Base-by-base conservation (phyloP, 2,113 vertebrate species). In the Syngnathus floridae region DNA sequence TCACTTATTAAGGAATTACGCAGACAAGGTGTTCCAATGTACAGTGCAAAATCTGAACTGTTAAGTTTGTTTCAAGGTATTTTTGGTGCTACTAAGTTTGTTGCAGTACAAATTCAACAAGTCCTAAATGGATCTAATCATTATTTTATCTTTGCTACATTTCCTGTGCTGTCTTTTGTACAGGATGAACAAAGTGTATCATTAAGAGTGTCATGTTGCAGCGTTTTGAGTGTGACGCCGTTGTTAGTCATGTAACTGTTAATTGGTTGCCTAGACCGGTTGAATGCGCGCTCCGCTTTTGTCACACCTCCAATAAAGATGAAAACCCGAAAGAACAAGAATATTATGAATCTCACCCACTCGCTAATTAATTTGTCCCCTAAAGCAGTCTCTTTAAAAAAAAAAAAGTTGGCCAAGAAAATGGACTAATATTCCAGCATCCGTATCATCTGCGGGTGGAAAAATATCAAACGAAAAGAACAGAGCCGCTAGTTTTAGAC, bases 401-500 rank as follows among this genome's bases (percentile, higher is more conserved):
- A 56, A 55, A 26, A 21, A 55, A 43, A 60, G n/a, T 41, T 40
- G 36, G 17, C 57, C 51, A 55, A 55, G 11, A 11, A 49, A 22
- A 22, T 41, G 22, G 11, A 7, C 59, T 61, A 61, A 61, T 61
- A 26, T 43, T 45, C 59, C 40, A 61, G 22, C 38, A 61, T 43
- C 13, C 59, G 43, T 40, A 60, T 26, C 6, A 26, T 40, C 2
- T 31, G 26, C 26, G 54, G 16, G n/a, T 16, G n/a, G 21, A 43
- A 58, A 12, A 41, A 26, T 43, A 61, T 61, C 40, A 61, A 61
- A 61, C 59, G 21, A 43, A 13, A 31, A 43, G 59, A 61, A 43
- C 38, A 43, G 59, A 61, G 59, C 59, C 26, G 21, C 38, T 45
- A 21, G 59, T 43, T 61, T 41, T 43, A 16, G 59, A 43, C n/a